Base-by-base conservation (phyloP, 2,888 invertebrate species). In the Villa cingulata region DNA sequence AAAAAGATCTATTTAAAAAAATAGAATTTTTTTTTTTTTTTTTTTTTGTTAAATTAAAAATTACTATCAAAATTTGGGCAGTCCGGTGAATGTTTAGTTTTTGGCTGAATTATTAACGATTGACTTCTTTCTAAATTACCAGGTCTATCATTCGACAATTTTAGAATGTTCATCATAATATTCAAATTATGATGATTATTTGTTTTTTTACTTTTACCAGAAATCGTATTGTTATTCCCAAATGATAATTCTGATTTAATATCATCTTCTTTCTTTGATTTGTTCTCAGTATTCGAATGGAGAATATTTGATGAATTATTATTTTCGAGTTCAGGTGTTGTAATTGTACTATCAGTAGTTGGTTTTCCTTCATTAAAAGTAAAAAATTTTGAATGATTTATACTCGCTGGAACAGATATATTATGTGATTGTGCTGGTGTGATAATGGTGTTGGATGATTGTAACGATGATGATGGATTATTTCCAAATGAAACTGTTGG, bases 21-120 rank as follows among this genome's bases (percentile, higher is more conserved):
- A n/a, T n/a, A n/a, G n/a, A n/a, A n/a, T n/a, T n/a, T n/a, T n/a
- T n/a, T n/a, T n/a, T n/a, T n/a, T n/a, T n/a, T n/a, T n/a, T n/a
- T n/a, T n/a, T n/a, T n/a, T n/a, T n/a, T n/a, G n/a, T n/a, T n/a
- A 41, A 34, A 41, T 53, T 48, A 53, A 37, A 52, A 53, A 48
- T 48, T 44, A 46, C 50, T 45, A 16, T 43, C 43, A 37, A 45
- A 49, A 34, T 53, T 49, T 27, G 40, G 45, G 34, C 53, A 53
- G 20, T 43, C 39, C 2, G 53, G 53, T 41, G 53, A 49, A 49
- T 53, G 53, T 46, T 43, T 47, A 15, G 48, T 48, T 47, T 51
- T 53, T 23, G 49, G 48, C 20, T 41, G 32, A 12, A 41, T 16
- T n/a, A 43, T 48, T 14, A 53, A 41, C 1, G 51, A 51, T 41